Percentiles rank a stretch among this genome's conserved stretches.
Conservation (phyloP, 2,113 vertebrate species). For the Varanus salvator region DNA sequence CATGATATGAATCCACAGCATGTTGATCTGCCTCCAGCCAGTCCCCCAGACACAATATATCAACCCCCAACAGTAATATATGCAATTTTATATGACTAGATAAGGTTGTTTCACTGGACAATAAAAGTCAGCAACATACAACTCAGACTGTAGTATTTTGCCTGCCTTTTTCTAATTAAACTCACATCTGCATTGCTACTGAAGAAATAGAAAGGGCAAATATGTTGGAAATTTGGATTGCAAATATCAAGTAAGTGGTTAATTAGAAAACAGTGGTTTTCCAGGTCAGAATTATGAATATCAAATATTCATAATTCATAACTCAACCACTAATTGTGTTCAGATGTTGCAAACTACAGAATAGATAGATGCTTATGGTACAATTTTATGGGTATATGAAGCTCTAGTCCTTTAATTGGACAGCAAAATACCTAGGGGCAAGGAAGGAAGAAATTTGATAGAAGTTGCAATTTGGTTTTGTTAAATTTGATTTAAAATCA, state of each 20-base stretch:
- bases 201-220: neutral
- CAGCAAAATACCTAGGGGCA: conserved; percentile 9
- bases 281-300: conserved; percentile 56
- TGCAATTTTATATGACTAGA: neutral
- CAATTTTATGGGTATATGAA: conserved; percentile 13
- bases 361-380: conserved; percentile 17
- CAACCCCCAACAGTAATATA: neutral
- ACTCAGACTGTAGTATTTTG: neutral
- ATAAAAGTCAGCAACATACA: neutral
- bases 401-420: neutral
- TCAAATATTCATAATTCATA: conserved; percentile 55
- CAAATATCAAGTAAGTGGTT: conserved; percentile 8
- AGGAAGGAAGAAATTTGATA: neutral
- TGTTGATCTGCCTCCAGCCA: neutral
- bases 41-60: neutral
- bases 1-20: neutral
- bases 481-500: neutral
- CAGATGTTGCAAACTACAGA: conserved; percentile 33
- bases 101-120: neutral
- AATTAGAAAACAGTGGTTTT: conserved; percentile 33
- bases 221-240: conserved; percentile 15
- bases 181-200: neutral
- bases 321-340: neutral
- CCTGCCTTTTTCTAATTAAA: neutral
- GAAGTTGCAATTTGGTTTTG: neutral